Evolutionary conservation across 2,113 vertebrate species (phyloP), one percentile per base, ranked within the genome.

Genomic region (Gopherus flavomarginatus): DNA sequence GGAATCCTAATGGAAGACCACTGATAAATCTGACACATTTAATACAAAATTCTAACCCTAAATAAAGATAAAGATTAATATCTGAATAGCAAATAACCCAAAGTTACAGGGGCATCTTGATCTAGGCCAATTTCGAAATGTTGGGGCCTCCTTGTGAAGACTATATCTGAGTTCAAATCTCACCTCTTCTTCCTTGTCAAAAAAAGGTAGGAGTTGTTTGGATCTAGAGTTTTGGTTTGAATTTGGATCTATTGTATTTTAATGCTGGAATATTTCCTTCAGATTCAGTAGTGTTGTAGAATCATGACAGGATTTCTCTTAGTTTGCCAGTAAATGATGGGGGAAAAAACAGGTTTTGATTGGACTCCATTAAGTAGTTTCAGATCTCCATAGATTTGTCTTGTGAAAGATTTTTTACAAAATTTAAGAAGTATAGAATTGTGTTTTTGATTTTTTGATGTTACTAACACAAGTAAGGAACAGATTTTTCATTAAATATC

Each of bases 221-320:
- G 47, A 69, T 44, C 10, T 27, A 11, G 17, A 35, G 26, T 80
- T 81, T 83, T 35, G 38, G 16, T 12, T 72, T 56, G 13, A 77
- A 21, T 52, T 91, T 0, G 0, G 3, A 6, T 57, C 86, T 29
- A 38, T 72, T 38, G 13, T 50, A 50, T 50, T 50, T 50, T 10
- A 14, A 1, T 49, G 3, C 7, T 50, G 5, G 24, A 2, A 31
- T 27, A 54, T 1, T 11, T 2, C 47, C n/a, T 77, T 12, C 1
- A 0, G 1, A 5, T 8, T 8, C 56, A 0, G 5, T 1, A 1
- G 3, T n/a, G 42, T 35, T 38, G 38, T 6, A 17, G 5, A 31
- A 16, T 2, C 21, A 44, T 16, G 72, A 57, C 17, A 50, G 12
- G 10, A 50, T 53, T 16, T 22, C 8, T 50, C 50, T 50, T 50